Evolutionary conservation across 2,113 vertebrate species (phyloP).

Genomic region (Riparia riparia): DNA sequence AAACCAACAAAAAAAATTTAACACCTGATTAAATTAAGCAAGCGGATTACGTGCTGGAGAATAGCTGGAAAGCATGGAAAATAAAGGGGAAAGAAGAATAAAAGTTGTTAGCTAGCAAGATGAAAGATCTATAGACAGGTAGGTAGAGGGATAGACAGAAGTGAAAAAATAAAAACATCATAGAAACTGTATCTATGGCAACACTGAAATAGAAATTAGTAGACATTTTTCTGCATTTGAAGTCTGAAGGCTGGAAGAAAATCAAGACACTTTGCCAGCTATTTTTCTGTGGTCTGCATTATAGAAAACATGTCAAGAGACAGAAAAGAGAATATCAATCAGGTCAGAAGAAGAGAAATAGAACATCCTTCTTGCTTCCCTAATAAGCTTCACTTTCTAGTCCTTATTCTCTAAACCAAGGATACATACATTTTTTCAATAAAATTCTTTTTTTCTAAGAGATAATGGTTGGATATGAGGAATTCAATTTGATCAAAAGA

Average conservation of each 20-base stretch:
- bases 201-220: constrained; percentile 58
- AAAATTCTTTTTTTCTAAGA: not conserved
- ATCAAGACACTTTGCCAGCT: constrained; percentile 19
- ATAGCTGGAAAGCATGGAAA: not conserved
- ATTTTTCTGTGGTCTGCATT: constrained; percentile 17
- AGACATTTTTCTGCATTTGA: constrained; percentile 28
- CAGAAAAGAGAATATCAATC: constrained; percentile 15
- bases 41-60: not conserved
- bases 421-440: not conserved
- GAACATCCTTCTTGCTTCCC: not conserved
- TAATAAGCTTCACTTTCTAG: not conserved
- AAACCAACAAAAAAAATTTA: not conserved
- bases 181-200: constrained; percentile 50
- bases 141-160: not conserved
- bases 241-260: constrained; percentile 38
- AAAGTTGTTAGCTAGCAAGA: not conserved
- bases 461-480: not conserved
- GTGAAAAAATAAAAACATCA: constrained; percentile 18
- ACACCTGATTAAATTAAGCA: not conserved
- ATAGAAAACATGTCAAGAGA: constrained; percentile 27
- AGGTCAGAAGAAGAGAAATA: not conserved
- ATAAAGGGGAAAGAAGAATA: not conserved
- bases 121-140: not conserved
- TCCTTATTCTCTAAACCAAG: not conserved
- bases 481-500: not conserved